A percentile compares a stretch with the other conserved stretches of the same genome.
These are phyloP conservation scores for Epinephelus cyanopodus DNA, from an alignment of 2,113 vertebrate species.

Conservation along the genomic window DNA sequence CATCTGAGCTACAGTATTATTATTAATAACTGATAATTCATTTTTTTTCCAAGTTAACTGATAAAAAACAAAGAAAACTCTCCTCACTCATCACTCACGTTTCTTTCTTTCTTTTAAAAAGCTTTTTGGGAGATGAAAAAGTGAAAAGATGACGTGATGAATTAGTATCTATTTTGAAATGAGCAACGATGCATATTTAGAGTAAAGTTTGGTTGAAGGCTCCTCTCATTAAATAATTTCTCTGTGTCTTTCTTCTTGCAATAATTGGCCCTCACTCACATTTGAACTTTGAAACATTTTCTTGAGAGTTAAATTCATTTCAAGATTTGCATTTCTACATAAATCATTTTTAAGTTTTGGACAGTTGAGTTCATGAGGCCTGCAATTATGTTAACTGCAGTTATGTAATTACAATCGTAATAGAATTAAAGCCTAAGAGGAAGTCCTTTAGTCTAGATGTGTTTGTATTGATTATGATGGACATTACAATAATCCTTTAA, in stretches of 20 bases:
- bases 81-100: not conserved
- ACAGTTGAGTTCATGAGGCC: not conserved
- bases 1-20: not conserved
- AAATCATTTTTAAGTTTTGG: not conserved
- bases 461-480: not conserved
- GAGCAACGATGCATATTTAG: not conserved
- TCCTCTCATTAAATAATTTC: conserved; percentile 6
- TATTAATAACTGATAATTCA: not conserved
- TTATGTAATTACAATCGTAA: not conserved
- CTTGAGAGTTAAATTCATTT: not conserved
- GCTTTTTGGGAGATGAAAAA: not conserved
- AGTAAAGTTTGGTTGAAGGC: not conserved
- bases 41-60: not conserved
- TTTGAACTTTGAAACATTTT: conserved; percentile 22
- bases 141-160: not conserved
- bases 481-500: not conserved
- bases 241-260: not conserved
- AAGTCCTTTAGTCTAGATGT: not conserved
- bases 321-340: not conserved
- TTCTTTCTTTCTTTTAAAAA: too few species aligned
- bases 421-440: not conserved
- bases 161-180: not conserved
- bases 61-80: not conserved
- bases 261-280: conserved; percentile 13
- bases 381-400: not conserved